Percentiles rank a stretch among this genome's conserved stretches.
Conservation (phyloP, 2,113 vertebrate genomes). For the Pelecanoides urinatrix region DNA sequence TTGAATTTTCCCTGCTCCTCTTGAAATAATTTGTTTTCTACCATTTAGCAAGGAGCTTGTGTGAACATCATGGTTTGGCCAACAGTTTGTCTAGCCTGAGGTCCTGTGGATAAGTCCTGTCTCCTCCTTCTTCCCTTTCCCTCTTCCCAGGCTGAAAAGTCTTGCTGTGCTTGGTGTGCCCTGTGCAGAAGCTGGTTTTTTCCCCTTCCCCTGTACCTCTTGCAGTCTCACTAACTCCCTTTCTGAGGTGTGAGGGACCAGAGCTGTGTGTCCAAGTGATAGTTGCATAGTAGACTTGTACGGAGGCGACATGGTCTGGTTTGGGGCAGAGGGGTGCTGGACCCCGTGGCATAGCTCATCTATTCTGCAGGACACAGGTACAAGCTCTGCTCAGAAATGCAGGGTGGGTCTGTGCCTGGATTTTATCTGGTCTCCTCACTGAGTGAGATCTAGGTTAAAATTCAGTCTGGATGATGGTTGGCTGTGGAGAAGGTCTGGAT, state of each 20-base stretch:
- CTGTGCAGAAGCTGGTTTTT: neutral
- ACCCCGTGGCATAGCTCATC: neutral
- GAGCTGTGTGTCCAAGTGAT: neutral
- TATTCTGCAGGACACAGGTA: neutral
- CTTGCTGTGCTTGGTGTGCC: neutral
- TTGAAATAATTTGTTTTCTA: neutral
- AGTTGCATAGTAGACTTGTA: neutral
- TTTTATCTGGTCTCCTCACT: neutral
- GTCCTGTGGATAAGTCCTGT: neutral
- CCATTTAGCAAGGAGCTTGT: neutral
- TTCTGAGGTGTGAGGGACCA: neutral
- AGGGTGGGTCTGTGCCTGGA: neutral
- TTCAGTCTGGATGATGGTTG: neutral
- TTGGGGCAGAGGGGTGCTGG: neutral
- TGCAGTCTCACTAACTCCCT: neutral
- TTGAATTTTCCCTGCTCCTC: neutral
- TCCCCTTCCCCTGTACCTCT: neutral
- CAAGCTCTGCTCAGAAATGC: neutral
- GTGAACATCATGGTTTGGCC: neutral
- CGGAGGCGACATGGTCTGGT: accelerated
- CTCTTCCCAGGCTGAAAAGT: neutral
- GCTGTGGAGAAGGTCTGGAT: neutral
- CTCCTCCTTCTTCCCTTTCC: neutral
- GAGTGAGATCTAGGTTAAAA: neutral
- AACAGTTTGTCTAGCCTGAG: neutral